phyloP scores from a whole-genome alignment of 2,888 invertebrate species.

The Gymnosoma rotundatum region DNA sequence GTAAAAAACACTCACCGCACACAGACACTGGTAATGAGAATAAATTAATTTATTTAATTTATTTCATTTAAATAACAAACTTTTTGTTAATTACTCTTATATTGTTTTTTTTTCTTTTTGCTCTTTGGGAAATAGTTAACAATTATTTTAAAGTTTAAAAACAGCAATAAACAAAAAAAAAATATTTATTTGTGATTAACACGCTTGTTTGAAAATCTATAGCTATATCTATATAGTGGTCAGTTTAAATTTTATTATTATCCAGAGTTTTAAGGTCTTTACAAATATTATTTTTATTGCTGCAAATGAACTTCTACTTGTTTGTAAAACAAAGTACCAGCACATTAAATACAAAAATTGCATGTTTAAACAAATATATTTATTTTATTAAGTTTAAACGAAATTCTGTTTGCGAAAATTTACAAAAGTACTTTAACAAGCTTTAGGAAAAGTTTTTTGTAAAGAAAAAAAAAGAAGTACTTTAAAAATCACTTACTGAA shows the following conservation, averaged over 20 bases:
- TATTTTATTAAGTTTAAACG: too few relatives aligned
- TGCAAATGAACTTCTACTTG: background rate
- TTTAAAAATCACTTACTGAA: background rate
- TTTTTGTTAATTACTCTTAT: constrained; percentile 4
- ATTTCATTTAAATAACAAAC: constrained; percentile 38
- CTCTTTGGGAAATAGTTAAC: constrained; percentile 18
- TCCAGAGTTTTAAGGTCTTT: background rate
- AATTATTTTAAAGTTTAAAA: background rate
- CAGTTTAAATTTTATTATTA: constrained; percentile 1
- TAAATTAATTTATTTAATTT: constrained; percentile 32
- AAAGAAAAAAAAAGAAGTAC: too few relatives aligned
- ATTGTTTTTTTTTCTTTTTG: background rate
- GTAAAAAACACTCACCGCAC: background rate
- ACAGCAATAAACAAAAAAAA: background rate
- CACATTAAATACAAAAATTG: background rate
- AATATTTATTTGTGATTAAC: constrained; percentile 45
- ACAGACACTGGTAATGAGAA: background rate
- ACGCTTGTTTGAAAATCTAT: constrained; percentile 41
- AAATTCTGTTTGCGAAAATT: too few relatives aligned
- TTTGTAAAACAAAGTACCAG: background rate
- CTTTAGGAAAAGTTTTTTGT: background rate
- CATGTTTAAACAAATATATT: background rate
- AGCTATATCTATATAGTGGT: background rate
- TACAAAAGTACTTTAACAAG: background rate
- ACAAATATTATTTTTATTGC: background rate